Base-by-base conservation (phyloP, 2,888 invertebrate genomes). In the Macaria notata region DNA sequence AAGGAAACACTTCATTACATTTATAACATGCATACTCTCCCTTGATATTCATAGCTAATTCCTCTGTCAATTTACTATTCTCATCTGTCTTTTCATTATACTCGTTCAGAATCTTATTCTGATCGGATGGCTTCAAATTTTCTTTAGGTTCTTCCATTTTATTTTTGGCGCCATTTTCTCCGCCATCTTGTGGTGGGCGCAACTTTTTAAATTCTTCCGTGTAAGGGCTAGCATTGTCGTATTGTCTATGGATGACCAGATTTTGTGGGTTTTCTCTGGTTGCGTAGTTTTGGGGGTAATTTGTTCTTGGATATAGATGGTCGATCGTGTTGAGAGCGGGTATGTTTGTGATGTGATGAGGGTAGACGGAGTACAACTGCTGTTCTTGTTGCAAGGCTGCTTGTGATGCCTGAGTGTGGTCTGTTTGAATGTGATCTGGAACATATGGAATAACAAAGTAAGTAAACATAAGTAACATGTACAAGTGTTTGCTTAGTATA, bases 21-120 rank as follows among this genome's bases (percentile, higher is more conserved):
- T 86, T 88, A 43, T 84, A 89, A 58, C 91, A 91, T 0, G 72
- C 52, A 43, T 89, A 90, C 9, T 89, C 87, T 0, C 90, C 90
- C 65, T 85, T 88, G 0, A 89, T 88, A 61, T 77, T 87, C 71
- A 83, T 70, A 0, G 79, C 71, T 4, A 83, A 56, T 30, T 88
- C 88, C 2, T 84, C 85, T 0, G 67, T 53, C 0, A 82, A 61
- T 65, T 86, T 86, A 54, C 70, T 71, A 0, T 78, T 66, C 49
- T 84, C 81, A 7, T 78, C 76, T 9, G 80, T 81, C 44, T 65
- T 77, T 31, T 54, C 56, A 31, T 4, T 48, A 36, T n/a, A 45
- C 29, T 46, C 46, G 29, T 72, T 70, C 52, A 79, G 84, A 29
- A 85, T 78, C 63, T 86, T 89, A 61, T 89, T 90, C 9, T 85